Base-by-base conservation (phyloP, 2,797 vertebrate species). In the Kryptopterus vitreolus region DNA sequence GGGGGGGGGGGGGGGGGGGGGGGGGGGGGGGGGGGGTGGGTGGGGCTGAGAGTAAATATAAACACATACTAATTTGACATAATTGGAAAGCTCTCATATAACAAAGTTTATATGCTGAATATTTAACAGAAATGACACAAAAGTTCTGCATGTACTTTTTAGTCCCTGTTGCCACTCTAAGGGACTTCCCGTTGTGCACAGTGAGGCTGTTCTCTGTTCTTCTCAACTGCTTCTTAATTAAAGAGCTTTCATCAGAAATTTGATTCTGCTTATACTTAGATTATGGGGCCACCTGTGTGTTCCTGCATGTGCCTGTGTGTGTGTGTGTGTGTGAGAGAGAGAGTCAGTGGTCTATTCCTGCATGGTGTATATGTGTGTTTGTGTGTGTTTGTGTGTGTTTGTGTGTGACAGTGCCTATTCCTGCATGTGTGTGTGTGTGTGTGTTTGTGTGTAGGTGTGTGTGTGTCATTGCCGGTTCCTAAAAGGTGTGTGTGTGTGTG, bases 191-290 rank as follows among this genome's bases (percentile, higher is more conserved):
- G 78, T 71, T 76, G 84, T 55, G 48, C 31, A 58, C 57, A 46
- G 31, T 24, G 66, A 68, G 72, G 57, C 61, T 79, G 88, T 79
- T 86, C 83, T 77, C 81, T 87, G 86, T 85, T 87, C 86, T 86
- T 90, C 89, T 88, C 85, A 83, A 86, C 2, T 10, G 68, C 4
- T 90, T 89, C 81, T 88, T 88, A 89, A 90, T 92, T 88, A 87
- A 81, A 84, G 85, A 71, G 88, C 72, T 93, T 91, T 88, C 87
- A 91, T 88, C 88, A 90, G 80, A 82, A 82, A 84, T 58, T 62
- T 58, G 59, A 83, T 61, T 82, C 79, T 43, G n/a, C 59, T 61
- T 50, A 58, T 52, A 52, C 57, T 55, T 24, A 71, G 63, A 61
- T 80, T 73, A 80, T 10, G 24, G 52, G 61, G 52, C 48, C 29